Conservation (phyloP, 2,888 invertebrate species). For the Venustoraphidia nigricollis region DNA sequence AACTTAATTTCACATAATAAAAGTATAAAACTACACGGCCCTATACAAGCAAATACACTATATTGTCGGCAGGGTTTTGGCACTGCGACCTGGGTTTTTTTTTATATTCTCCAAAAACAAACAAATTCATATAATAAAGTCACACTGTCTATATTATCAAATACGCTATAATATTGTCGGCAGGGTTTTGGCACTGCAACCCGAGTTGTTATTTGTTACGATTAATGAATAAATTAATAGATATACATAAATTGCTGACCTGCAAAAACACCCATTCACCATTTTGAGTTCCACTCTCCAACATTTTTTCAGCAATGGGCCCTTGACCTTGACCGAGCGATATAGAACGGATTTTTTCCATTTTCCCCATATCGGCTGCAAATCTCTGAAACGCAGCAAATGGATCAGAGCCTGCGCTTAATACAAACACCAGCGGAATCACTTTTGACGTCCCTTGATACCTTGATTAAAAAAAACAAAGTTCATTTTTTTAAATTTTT, state of each 20-base stretch:
- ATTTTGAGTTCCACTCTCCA: slow-evolving; percentile 47
- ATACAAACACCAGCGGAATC: slow-evolving; percentile 71
- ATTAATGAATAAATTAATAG: not conserved
- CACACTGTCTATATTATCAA: too few species aligned
- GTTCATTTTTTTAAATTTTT: not conserved
- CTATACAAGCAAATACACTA: too few species aligned
- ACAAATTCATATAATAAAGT: too few species aligned
- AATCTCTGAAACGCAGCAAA: slow-evolving; percentile 70
- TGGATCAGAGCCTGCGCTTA: slow-evolving; percentile 82
- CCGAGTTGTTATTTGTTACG: not conserved
- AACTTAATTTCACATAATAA: too few species aligned
- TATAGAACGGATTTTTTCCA: slow-evolving; percentile 58
- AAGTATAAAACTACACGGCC: too few species aligned
- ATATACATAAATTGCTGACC: slow-evolving; percentile 28
- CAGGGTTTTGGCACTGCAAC: too few species aligned
- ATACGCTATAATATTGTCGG: too few species aligned
- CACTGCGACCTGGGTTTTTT: too few species aligned
- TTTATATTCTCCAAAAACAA: too few species aligned
- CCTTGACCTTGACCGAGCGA: slow-evolving; percentile 89
- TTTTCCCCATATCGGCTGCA: slow-evolving; percentile 56
- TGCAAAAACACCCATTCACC: slow-evolving; percentile 87
- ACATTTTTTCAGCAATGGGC: slow-evolving; percentile 68
- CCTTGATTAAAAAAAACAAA: slow-evolving; percentile 26
- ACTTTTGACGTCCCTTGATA: slow-evolving; percentile 53
- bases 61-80: too few species aligned